phyloP scores from a whole-genome alignment of 2,797 vertebrate species.

The Lutjanus campechanus region DNA sequence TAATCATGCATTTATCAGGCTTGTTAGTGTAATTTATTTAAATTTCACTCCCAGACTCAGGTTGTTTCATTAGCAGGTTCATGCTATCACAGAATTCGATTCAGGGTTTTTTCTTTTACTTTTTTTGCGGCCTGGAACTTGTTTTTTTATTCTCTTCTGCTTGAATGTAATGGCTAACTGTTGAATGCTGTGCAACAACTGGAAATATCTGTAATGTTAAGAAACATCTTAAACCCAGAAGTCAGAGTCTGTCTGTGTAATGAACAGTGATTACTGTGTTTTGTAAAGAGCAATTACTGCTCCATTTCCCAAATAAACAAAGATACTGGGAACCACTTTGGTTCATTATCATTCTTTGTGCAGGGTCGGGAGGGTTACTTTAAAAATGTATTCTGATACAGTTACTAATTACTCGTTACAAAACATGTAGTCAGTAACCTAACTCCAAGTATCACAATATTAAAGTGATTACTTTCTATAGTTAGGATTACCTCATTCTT shows the following conservation, averaged over 20 bases:
- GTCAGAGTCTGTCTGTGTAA: constrained; percentile 4
- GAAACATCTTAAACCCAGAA: neutral
- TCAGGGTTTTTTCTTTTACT: neutral
- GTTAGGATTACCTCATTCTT: too few relatives aligned
- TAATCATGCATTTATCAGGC: constrained; percentile 54
- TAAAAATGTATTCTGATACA: too few relatives aligned
- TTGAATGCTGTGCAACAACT: constrained; percentile 4
- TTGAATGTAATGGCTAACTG: constrained; percentile 1
- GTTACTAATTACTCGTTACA: too few relatives aligned
- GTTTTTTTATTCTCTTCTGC: constrained; percentile 22
- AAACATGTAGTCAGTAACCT: too few relatives aligned
- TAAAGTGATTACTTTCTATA: too few relatives aligned
- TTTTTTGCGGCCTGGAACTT: neutral
- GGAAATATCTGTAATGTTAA: constrained; percentile 16
- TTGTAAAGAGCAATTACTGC: constrained; percentile 21
- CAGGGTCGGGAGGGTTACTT: too few relatives aligned
- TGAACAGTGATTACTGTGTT: constrained; percentile 12
- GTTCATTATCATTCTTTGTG: neutral
- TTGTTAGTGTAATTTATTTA: constrained; percentile 70
- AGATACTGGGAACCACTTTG: constrained; percentile 48
- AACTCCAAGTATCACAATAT: too few relatives aligned
- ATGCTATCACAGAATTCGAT: constrained; percentile 38
- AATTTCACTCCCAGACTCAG: constrained; percentile 38
- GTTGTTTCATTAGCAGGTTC: constrained; percentile 45
- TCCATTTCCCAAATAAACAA: constrained; percentile 72